Evolutionary conservation across 1,140 invertebrate species (phyloP).

Genomic region (Drosophila mauritiana): DNA sequence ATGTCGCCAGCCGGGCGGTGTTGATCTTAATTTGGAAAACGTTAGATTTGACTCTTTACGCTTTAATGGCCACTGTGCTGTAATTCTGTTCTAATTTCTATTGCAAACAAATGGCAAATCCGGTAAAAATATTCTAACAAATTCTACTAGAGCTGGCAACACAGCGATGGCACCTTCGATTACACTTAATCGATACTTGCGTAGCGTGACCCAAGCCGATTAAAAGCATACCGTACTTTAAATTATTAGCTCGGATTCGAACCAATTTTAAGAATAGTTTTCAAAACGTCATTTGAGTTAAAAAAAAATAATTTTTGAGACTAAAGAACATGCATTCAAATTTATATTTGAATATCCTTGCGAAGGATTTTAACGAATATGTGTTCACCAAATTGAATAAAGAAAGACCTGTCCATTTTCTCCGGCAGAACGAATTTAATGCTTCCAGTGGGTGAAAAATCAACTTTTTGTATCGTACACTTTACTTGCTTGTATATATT

Average conservation of each 20-base stretch:
- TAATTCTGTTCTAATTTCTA: conserved; percentile 8
- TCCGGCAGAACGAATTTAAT: no score
- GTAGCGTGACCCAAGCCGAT: no score
- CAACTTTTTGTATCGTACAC: not conserved
- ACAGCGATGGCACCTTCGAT: not conserved
- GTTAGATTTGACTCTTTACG: conserved; percentile 21
- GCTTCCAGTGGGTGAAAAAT: not conserved
- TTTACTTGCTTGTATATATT: not conserved
- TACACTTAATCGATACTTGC: not conserved
- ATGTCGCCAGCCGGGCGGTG: not conserved
- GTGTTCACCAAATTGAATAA: no score
- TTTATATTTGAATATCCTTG: no score
- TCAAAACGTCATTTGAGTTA: not conserved
- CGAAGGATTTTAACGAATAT: no score
- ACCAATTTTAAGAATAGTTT: not conserved
- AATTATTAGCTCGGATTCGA: not conserved
- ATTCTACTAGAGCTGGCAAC: conserved; percentile 3
- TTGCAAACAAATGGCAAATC: conserved; percentile 33
- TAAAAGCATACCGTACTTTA: no score
- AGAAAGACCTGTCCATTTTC: no score
- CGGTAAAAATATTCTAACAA: conserved; percentile 46
- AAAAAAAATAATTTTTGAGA: no score
- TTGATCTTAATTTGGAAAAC: conserved; percentile 2
- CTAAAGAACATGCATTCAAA: no score
- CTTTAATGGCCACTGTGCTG: not conserved